Percentiles rank a stretch among this genome's conserved stretches.
Conservation (phyloP, 2,888 invertebrate genomes). For the Microctonus brassicae region DNA sequence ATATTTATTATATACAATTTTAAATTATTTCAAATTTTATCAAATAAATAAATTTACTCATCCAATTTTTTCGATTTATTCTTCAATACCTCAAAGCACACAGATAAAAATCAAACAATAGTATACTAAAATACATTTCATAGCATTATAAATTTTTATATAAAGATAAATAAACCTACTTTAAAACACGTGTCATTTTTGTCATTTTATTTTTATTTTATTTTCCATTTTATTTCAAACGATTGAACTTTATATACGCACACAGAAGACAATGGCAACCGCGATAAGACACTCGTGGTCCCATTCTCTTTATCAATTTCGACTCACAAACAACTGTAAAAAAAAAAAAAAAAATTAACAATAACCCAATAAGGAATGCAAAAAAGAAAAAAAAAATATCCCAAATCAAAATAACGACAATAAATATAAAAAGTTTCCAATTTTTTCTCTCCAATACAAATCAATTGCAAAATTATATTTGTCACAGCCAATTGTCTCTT, state of each 20-base stretch:
- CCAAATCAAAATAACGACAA: neutral
- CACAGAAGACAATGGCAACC: neutral
- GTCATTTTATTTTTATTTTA: neutral
- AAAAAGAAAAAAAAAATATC: neutral
- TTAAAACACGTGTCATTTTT: neutral
- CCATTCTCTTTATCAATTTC: neutral
- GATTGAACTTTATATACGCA: neutral
- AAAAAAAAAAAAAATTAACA: neutral
- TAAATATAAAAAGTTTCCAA: neutral
- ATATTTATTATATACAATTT: too few relatives aligned
- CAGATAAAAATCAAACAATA: neutral
- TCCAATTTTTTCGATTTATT: too few relatives aligned
- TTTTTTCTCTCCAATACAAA: neutral
- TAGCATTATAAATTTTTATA: neutral
- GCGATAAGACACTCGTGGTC: neutral
- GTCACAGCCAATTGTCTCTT: constrained; percentile 32
- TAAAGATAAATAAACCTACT: neutral
- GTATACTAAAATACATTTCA: neutral
- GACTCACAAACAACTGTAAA: too few relatives aligned
- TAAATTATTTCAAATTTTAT: too few relatives aligned
- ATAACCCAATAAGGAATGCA: neutral
- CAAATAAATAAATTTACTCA: too few relatives aligned
- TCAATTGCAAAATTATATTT: neutral
- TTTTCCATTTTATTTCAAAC: neutral
- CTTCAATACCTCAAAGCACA: too few relatives aligned